A percentile compares a stretch with the other conserved stretches of the same genome.
Evolutionary conservation across 2,797 vertebrate genomes (phyloP).

Genomic region (Acipenser oxyrinchus): DNA sequence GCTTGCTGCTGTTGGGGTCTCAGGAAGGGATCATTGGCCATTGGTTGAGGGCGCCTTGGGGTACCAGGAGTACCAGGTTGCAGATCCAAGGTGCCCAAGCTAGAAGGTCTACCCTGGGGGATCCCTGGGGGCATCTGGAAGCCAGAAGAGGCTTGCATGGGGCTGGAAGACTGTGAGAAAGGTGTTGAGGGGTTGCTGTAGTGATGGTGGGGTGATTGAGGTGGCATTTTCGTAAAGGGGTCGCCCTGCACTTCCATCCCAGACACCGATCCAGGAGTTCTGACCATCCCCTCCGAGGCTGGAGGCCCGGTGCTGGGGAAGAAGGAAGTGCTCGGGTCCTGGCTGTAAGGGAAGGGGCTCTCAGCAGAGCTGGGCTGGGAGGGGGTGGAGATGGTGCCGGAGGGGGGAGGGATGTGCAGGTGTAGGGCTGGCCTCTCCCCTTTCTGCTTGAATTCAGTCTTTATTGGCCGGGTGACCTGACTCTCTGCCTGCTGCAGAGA

Average conservation of each 20-base stretch:
- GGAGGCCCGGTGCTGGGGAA: conserved; percentile 45
- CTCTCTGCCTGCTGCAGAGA: conserved; percentile 81
- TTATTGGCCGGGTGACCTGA: conserved; percentile 91
- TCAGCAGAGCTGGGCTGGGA: conserved; percentile 75
- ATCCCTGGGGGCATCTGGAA: conserved; percentile 32
- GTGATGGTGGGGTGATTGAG: conserved; percentile 82
- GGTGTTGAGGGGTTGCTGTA: conserved; percentile 56
- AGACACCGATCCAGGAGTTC: conserved; percentile 67
- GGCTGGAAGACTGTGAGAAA: conserved; percentile 61
- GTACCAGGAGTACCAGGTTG: conserved; percentile 79
- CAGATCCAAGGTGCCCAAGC: conserved; percentile 72
- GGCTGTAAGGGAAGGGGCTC: conserved; percentile 59
- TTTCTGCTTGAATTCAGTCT: conserved; percentile 79
- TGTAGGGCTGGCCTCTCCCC: conserved; percentile 82
- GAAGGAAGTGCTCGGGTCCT: conserved; percentile 57
- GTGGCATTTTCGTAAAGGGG: conserved; percentile 79
- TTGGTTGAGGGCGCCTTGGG: conserved; percentile 74
- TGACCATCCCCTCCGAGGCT: conserved; percentile 75
- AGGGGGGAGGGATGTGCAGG: conserved; percentile 81
- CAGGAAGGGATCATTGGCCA: conserved; percentile 80
- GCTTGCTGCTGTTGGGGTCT: conserved; percentile 68
- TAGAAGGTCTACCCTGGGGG: conserved; percentile 69
- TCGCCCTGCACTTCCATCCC: conserved; percentile 73
- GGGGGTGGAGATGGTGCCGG: conserved; percentile 66
- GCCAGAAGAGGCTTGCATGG: conserved; percentile 70